Evolutionary conservation across 2,113 vertebrate species (phyloP).

Genomic region (Hemibagrus wyckioides): DNA sequence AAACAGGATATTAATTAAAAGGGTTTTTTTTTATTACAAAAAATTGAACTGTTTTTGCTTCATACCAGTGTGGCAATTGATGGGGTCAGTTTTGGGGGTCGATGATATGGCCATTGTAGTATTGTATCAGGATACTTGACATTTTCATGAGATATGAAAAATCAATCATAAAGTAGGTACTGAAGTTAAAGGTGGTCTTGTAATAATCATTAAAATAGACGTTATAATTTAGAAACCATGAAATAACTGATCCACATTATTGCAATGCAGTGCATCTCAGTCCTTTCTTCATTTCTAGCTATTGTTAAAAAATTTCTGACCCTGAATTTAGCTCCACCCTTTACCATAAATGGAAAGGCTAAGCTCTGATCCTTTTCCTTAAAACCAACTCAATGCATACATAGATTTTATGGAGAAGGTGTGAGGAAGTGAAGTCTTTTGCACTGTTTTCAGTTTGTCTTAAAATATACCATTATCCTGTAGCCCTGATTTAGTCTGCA

Average conservation of each 20-base stretch:
- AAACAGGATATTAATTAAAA: neutral
- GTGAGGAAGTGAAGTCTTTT: neutral
- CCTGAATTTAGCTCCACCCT: neutral
- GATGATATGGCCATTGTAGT: neutral
- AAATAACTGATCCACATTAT: neutral
- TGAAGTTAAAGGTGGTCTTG: neutral
- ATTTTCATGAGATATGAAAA: neutral
- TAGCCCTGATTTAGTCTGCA: neutral
- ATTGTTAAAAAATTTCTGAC: neutral
- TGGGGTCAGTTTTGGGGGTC: neutral
- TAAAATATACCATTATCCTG: neutral
- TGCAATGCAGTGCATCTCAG: neutral
- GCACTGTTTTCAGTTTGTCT: neutral
- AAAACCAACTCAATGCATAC: neutral
- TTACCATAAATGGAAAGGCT: neutral
- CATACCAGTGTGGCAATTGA: neutral
- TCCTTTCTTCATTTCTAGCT: neutral
- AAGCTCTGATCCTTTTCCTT: neutral
- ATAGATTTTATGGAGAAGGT: neutral
- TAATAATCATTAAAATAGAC: neutral
- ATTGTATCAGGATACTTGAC: neutral
- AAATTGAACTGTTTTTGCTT: neutral
- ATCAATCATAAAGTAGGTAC: neutral
- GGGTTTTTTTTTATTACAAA: accelerated
- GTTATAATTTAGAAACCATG: neutral